Conservation (phyloP, 2,113 vertebrate genomes). For the Dermatemys mawii region DNA sequence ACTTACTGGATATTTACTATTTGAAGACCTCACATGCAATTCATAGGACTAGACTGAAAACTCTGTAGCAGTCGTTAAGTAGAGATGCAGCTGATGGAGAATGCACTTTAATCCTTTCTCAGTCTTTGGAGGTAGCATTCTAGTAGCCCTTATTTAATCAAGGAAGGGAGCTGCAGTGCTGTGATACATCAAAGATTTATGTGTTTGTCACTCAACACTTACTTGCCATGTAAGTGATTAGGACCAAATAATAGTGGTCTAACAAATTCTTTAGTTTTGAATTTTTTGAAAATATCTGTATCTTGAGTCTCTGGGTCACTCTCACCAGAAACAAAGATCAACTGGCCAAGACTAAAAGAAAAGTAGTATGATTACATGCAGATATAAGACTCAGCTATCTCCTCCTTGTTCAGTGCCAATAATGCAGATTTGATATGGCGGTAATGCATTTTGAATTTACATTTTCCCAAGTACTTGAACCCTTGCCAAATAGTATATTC, state of each 20-base stretch:
- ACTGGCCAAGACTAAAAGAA: neutral
- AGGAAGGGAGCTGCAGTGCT: neutral
- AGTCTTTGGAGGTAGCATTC: neutral
- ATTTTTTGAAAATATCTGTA: fast-evolving
- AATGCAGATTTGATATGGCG: neutral
- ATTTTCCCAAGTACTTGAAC: conserved; percentile 40
- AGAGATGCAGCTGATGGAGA: neutral
- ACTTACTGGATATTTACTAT: no score
- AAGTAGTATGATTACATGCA: neutral
- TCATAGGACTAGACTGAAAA: no score
- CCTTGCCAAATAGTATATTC: neutral
- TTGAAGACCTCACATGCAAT: no score
- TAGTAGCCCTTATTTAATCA: neutral
- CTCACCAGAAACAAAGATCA: fast-evolving
- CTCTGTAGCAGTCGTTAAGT: neutral
- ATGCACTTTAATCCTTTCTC: fast-evolving
- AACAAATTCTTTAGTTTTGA: neutral
- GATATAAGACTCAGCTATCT: neutral
- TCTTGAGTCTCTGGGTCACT: fast-evolving
- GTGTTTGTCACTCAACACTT: neutral
- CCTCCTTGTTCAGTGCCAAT: neutral
- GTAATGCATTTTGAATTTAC: neutral
- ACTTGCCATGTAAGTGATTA: fast-evolving
- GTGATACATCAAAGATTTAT: fast-evolving
- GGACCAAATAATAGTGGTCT: neutral